These are phyloP conservation scores for Leptopterna dolabrata DNA, from an alignment of 2,888 invertebrate species.

Conservation along the genomic window DNA sequence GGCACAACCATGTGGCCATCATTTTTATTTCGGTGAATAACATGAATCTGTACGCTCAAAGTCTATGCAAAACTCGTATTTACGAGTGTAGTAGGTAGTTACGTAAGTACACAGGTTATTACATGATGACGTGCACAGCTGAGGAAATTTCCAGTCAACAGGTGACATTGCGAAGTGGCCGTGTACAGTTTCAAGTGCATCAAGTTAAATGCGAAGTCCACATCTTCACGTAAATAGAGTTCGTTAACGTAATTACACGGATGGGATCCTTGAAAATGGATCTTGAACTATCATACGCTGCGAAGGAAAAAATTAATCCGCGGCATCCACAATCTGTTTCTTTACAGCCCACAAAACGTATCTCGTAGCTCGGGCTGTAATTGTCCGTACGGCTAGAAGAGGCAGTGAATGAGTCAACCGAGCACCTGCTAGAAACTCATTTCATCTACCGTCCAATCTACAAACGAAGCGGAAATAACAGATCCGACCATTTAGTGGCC, in stretches of 20 bases:
- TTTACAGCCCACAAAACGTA: too few relatives aligned
- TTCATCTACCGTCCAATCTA: neutral
- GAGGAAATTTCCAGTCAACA: too few relatives aligned
- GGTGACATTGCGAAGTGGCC: too few relatives aligned
- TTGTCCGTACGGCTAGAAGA: neutral
- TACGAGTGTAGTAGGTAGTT: too few relatives aligned
- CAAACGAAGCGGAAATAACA: conserved; percentile 14
- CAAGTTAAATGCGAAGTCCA: too few relatives aligned
- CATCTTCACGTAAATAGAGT: neutral
- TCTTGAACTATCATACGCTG: neutral
- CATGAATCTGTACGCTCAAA: too few relatives aligned
- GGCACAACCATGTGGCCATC: too few relatives aligned
- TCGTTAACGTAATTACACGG: neutral
- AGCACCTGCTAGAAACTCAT: neutral
- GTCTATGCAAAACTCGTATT: too few relatives aligned
- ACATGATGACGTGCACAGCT: too few relatives aligned
- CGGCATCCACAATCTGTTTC: neutral
- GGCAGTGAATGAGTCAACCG: neutral
- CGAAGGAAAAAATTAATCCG: neutral
- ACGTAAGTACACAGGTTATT: too few relatives aligned
- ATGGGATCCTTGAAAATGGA: neutral
- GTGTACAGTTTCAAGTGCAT: too few relatives aligned
- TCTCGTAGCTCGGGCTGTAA: neutral
- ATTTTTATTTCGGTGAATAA: too few relatives aligned
- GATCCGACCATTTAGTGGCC: neutral